Evolutionary conservation across 2,797 vertebrate genomes (phyloP), one percentile per base, ranked within the genome.

Genomic region (Sebastes oblongus): DNA sequence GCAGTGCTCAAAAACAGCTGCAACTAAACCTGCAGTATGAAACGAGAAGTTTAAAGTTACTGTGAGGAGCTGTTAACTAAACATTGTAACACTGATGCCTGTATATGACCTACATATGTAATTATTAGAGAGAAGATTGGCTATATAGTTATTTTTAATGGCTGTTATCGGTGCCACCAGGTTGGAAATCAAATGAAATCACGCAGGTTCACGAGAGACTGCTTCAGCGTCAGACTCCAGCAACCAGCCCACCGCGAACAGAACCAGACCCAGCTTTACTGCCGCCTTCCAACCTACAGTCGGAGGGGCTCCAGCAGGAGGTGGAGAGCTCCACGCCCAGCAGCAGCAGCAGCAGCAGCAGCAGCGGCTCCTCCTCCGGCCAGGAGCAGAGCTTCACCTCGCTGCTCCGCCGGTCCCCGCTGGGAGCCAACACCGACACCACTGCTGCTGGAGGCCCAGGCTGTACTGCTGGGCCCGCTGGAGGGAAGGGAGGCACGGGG

Each of bases 1-100:
- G 81, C 84, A 72, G 81, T 50, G 80, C 67, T 32, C 42, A 32
- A 30, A 82, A 78, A 81, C 85, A 84, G 83, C 88, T 87, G 79
- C n/a, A 65, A 68, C 71, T 67, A 52, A 82, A 88, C 77, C 88
- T 85, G 85, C 82, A 80, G 29, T 42, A 54, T 29, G 2, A 27
- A 68, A 20, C 14, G 52, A 54, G 27, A 20, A 3, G 16, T 9
- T 72, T 29, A 65, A 67, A 68, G 50, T 54, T 22, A 54, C 50
- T 54, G 50, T 10, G 50, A 54, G 20, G 20, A 54, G n/a, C 18
- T 54, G 9, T 54, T n/a, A 50, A 50, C 46, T 1, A 50, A 54
- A 54, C 50, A 54, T n/a, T 54, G 50, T n/a, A 52, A 52, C 8
- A 54, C 50, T 54, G 50, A n/a, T 11, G 50, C 0, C 20, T 52